Percentiles rank a stretch among this genome's conserved stretches.
Conservation (phyloP, 1,140 invertebrate species). For the Neotoxoptera formosana region DNA sequence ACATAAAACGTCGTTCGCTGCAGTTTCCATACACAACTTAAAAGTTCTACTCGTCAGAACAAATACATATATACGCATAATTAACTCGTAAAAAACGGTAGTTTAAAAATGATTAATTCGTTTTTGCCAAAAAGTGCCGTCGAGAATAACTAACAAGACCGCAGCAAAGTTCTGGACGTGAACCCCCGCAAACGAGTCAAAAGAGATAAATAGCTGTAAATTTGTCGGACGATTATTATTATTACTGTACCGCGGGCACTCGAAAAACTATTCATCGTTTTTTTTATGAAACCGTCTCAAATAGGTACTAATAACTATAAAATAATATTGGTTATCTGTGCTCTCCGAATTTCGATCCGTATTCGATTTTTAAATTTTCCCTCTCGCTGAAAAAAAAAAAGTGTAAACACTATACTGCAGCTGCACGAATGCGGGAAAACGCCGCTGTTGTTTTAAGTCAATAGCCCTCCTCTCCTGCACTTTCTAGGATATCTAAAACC, state of each 20-base stretch:
- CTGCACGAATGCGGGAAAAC: no score
- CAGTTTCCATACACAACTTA: neutral
- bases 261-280: neutral
- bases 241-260: neutral
- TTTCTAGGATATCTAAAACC: no score
- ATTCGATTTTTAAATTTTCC: no score
- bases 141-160: neutral
- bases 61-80: neutral
- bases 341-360: no score
- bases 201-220: neutral
- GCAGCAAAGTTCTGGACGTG: neutral
- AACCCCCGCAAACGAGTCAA: neutral
- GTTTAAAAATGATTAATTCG: constrained; percentile 13
- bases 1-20: neutral
- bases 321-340: no score
- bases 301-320: no score
- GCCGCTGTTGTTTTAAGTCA: no score
- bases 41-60: neutral
- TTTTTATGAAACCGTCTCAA: neutral
- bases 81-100: neutral
- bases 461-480: no score
- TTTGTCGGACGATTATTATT: neutral
- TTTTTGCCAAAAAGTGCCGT: neutral
- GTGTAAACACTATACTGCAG: no score
- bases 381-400: no score